Percentiles rank a stretch among this genome's conserved stretches.
phyloP scores from a whole-genome alignment of 2,797 vertebrate species.

The Rhinoraja longicauda region DNA sequence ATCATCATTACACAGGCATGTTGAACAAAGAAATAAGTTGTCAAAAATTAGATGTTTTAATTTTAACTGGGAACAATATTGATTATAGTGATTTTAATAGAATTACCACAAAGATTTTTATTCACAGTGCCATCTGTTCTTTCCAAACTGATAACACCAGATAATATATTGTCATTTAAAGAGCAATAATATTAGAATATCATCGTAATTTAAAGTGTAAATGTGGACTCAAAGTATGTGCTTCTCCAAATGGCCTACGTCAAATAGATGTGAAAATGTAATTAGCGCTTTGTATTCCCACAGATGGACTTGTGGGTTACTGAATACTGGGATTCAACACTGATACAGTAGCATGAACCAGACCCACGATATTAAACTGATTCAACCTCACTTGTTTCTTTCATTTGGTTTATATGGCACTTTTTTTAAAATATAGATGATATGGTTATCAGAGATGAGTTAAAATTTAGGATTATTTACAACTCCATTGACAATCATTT shows the following conservation, averaged over 20 bases:
- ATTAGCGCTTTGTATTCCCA: constrained; percentile 21
- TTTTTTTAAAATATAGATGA: background rate
- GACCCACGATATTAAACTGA: background rate
- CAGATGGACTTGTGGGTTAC: constrained; percentile 15
- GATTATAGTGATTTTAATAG: constrained; percentile 28
- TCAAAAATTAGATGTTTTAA: constrained; percentile 15
- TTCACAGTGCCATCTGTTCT: constrained; percentile 33
- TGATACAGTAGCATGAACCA: background rate
- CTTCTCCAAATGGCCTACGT: background rate
- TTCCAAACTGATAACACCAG: background rate
- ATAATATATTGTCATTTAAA: constrained; percentile 4
- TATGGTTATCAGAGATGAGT: background rate
- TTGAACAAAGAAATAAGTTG: constrained; percentile 19
- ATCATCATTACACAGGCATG: constrained; percentile 1
- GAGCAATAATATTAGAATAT: constrained; percentile 29
- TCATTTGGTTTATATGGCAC: background rate
- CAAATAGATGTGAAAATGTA: constrained; percentile 17
- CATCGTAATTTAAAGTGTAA: background rate
- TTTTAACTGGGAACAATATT: constrained; percentile 22
- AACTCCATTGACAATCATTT: background rate
- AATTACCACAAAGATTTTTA: constrained; percentile 9
- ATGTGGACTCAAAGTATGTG: background rate
- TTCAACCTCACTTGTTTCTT: background rate
- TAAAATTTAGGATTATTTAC: background rate
- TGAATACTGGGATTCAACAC: background rate